These are phyloP conservation scores for Xylophagus ater DNA, from an alignment of 2,888 invertebrate genomes.

Conservation along the genomic window DNA sequence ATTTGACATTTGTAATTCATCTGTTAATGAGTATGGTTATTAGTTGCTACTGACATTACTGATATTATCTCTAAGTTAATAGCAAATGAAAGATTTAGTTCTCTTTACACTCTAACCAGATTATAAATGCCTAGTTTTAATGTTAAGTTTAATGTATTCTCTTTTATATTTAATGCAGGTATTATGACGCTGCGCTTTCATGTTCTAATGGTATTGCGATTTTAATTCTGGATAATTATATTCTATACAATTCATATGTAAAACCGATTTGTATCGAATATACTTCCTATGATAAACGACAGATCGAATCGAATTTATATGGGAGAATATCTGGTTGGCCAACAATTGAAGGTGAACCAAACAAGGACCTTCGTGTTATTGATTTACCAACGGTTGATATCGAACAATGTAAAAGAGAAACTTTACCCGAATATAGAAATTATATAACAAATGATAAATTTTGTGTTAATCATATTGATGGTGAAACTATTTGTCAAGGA, in stretches of 20 bases:
- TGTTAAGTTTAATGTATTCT: neutral
- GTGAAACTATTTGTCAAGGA: conserved; percentile 15
- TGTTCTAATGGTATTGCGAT: conserved; percentile 31
- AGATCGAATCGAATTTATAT: conserved; percentile 1
- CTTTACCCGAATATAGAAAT: conserved; percentile 17
- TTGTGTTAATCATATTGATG: conserved; percentile 21
- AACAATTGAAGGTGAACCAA: conserved; percentile 12
- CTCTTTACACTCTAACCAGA: no score
- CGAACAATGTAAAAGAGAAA: conserved; percentile 16
- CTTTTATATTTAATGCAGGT: no score
- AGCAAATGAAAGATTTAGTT: no score
- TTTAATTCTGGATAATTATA: conserved; percentile 24
- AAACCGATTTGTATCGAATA: conserved; percentile 32
- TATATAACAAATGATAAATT: conserved; percentile 23
- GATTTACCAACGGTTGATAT: conserved; percentile 17
- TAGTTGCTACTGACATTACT: no score
- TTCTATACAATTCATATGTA: conserved; percentile 26
- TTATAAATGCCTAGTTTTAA: neutral
- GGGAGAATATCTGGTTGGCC: conserved; percentile 23
- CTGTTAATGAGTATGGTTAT: no score
- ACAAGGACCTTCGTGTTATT: conserved; percentile 17
- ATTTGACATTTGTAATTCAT: no score
- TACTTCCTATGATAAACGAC: conserved; percentile 14
- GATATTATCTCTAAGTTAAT: no score
- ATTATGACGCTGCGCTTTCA: conserved; percentile 19